phyloP scores from a whole-genome alignment of 2,113 vertebrate species.

The Bos javanicus region DNA sequence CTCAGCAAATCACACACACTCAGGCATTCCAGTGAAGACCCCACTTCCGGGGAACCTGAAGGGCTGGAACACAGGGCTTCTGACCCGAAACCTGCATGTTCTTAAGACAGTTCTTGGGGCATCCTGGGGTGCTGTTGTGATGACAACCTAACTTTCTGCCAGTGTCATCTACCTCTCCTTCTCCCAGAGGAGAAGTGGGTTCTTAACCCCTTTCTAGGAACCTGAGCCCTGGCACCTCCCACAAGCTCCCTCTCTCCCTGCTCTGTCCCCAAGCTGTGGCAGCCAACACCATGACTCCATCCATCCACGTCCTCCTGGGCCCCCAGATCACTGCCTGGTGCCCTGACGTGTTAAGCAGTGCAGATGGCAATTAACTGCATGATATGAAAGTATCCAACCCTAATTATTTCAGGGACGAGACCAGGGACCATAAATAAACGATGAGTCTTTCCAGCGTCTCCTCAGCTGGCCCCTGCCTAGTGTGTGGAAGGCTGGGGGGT shows the following conservation, averaged over 20 bases:
- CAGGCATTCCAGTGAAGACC: neutral
- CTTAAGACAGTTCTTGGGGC: neutral
- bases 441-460: constrained; percentile 45
- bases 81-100: neutral
- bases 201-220: neutral
- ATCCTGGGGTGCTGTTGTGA: neutral
- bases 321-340: neutral
- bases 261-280: neutral
- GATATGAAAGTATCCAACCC: constrained; percentile 58
- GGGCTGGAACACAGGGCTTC: neutral
- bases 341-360: constrained; percentile 39
- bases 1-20: neutral
- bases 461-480: neutral
- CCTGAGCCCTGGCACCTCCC: neutral
- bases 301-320: neutral
- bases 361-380: constrained; percentile 60
- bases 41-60: neutral
- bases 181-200: neutral
- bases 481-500: neutral
- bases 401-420: constrained; percentile 48
- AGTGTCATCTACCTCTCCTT: neutral
- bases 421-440: constrained; percentile 60
- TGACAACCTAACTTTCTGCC: neutral
- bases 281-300: neutral
- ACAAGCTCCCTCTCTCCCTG: neutral